Conservation (phyloP, 2,797 vertebrate species). For the Tolypeutes matacus region DNA sequence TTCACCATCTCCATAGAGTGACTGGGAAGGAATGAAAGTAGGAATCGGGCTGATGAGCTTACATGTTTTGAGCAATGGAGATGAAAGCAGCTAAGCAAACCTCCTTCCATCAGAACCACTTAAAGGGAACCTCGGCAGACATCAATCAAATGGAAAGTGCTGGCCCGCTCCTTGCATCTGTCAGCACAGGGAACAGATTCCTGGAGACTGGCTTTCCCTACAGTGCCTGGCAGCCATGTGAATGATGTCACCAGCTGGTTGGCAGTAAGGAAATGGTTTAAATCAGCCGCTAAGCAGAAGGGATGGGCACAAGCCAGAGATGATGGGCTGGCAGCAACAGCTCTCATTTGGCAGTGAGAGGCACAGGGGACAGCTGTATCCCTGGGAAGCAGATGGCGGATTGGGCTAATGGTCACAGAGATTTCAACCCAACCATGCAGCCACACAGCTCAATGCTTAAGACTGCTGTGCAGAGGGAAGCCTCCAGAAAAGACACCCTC, state of each 20-base stretch:
- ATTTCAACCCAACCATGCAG: background rate
- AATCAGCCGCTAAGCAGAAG: background rate
- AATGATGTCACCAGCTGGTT: background rate
- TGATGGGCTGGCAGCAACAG: background rate
- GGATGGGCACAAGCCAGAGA: background rate
- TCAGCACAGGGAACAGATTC: background rate
- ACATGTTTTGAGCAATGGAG: background rate
- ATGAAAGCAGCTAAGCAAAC: background rate
- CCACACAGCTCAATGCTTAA: background rate
- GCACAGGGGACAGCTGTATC: background rate
- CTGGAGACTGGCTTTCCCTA: background rate
- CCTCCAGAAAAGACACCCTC: too few species aligned
- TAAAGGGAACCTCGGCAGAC: background rate
- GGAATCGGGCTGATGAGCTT: too few species aligned
- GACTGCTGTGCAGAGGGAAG: background rate
- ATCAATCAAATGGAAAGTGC: background rate
- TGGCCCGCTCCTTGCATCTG: background rate
- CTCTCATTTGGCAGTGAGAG: background rate
- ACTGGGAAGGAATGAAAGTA: background rate
- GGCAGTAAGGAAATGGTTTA: background rate
- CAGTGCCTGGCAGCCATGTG: fast-evolving
- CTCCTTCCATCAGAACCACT: background rate
- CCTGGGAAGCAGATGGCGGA: background rate
- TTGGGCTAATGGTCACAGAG: background rate
- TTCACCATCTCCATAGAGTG: background rate